These are phyloP conservation scores for Notothenia rossii DNA, from an alignment of 2,113 vertebrate species.

Conservation along the genomic window DNA sequence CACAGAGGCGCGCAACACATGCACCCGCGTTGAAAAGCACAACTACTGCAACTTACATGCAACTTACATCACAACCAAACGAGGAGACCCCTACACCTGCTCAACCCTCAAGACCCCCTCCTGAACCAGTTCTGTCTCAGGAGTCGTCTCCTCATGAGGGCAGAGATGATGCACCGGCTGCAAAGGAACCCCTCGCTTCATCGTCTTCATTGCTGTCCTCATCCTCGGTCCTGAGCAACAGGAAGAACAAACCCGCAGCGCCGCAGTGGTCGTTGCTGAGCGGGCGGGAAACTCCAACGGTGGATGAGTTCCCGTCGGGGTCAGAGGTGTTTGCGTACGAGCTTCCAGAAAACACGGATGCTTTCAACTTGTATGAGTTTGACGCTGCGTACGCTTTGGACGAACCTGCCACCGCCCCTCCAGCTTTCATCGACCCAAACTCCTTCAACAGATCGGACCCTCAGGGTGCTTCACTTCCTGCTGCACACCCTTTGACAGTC, in stretches of 20 bases:
- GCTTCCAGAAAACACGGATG: conserved; percentile 45
- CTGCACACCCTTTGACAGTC: no score
- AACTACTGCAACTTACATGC: neutral
- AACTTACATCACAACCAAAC: neutral
- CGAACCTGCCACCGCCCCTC: conserved; percentile 11
- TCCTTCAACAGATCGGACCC: conserved; percentile 16
- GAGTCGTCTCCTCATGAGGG: conserved; percentile 32
- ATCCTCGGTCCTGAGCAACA: conserved; percentile 56
- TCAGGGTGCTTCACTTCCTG: neutral
- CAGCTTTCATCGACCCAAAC: neutral
- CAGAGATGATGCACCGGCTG: conserved; percentile 22
- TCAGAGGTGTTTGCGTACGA: conserved; percentile 62
- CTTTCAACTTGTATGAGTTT: conserved; percentile 66
- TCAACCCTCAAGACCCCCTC: neutral
- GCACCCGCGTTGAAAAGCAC: neutral
- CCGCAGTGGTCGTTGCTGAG: conserved; percentile 46
- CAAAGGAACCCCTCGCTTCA: neutral
- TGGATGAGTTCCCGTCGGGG: conserved; percentile 54
- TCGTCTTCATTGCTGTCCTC: conserved; percentile 8
- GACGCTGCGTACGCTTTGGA: conserved; percentile 58
- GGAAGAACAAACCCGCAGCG: conserved; percentile 76
- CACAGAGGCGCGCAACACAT: neutral
- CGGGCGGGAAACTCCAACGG: conserved; percentile 41
- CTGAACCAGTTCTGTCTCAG: conserved; percentile 19
- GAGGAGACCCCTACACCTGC: conserved; percentile 17